Evolutionary conservation across 2,113 vertebrate genomes (phyloP).

Genomic region (Strix uralensis): DNA sequence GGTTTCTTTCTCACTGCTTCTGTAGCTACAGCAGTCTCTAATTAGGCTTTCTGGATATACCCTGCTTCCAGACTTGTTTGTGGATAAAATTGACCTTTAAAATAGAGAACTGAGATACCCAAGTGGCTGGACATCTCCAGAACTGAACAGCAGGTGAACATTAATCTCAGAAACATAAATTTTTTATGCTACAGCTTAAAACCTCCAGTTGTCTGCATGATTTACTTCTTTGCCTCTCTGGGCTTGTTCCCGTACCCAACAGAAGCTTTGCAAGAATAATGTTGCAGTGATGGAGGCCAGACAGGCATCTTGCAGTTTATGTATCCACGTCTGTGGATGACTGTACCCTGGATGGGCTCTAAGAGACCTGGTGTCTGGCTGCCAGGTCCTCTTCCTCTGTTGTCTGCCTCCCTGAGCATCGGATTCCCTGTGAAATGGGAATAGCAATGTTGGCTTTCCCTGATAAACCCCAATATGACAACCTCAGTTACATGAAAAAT

Average conservation of each 20-base stretch:
- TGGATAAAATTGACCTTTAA: conserved; percentile 8
- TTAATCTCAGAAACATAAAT: neutral
- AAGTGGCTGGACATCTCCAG: neutral
- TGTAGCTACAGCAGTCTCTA: neutral
- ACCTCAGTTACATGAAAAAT: neutral
- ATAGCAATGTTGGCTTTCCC: neutral
- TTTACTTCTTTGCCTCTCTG: neutral
- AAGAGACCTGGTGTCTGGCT: neutral
- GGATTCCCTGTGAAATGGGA: neutral
- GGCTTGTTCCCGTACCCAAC: neutral
- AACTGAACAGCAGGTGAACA: neutral
- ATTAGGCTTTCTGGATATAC: neutral
- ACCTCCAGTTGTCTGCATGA: neutral
- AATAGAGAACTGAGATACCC: neutral
- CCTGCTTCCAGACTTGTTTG: neutral
- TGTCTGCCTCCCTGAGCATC: neutral
- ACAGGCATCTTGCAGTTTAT: neutral
- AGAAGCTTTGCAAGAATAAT: neutral
- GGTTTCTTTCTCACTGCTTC: neutral
- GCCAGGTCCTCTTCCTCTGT: neutral
- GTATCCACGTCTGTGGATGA: neutral
- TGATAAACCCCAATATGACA: neutral
- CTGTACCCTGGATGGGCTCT: neutral
- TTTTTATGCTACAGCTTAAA: neutral
- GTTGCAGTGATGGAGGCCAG: neutral